These are phyloP conservation scores for Cantharis nigra DNA, from an alignment of 2,888 invertebrate species.

Conservation along the genomic window DNA sequence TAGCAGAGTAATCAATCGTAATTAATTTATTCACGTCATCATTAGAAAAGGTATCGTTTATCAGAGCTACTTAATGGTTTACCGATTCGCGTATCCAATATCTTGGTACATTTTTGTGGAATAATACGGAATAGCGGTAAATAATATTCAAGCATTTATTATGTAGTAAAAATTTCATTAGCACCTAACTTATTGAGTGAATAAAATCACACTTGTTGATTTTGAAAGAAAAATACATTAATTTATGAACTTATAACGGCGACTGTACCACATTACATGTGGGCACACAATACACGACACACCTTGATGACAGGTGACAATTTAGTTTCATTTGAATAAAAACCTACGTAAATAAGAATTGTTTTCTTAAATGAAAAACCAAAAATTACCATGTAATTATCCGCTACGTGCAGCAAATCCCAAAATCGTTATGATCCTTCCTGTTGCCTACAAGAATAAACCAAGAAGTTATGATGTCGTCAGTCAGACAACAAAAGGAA, in stretches of 20 bases:
- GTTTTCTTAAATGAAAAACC: neutral
- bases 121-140: constrained; percentile 17
- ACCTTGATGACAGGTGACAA: constrained; percentile 42
- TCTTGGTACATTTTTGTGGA: neutral
- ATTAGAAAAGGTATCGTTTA: constrained; percentile 20
- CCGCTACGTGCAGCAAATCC: neutral
- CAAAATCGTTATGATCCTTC: neutral
- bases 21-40: constrained; percentile 22
- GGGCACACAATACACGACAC: constrained; percentile 41
- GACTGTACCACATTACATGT: constrained; percentile 31
- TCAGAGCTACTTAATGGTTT: constrained; percentile 13
- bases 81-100: neutral
- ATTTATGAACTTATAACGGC: constrained; percentile 23
- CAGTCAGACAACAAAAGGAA: neutral
- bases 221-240: constrained; percentile 9
- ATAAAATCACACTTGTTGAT: constrained; percentile 10
- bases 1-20: constrained; percentile 11
- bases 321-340: constrained; percentile 36
- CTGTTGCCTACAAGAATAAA: neutral
- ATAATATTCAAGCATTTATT: constrained; percentile 12
- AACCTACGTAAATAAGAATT: constrained; percentile 30
- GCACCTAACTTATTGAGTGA: constrained; percentile 16
- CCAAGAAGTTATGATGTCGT: neutral
- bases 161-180: constrained; percentile 26
- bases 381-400: neutral